Conservation (phyloP, 92 coral and sea anemone species). For the Palythoa heliodiscus region DNA sequence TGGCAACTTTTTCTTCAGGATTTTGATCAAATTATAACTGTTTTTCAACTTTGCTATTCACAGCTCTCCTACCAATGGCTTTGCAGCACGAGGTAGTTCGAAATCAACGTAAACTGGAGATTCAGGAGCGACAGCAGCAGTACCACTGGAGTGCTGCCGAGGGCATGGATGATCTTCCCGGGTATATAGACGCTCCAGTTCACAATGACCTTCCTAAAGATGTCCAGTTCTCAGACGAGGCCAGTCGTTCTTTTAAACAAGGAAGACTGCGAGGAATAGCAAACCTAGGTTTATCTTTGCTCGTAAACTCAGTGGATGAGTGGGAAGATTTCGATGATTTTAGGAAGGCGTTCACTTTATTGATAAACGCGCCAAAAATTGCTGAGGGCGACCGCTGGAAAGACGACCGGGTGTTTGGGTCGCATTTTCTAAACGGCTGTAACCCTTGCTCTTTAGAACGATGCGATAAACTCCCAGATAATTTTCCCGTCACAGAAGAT, state of each 20-base stretch:
- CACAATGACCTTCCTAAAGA: conserved; percentile 64
- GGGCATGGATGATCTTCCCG: conserved; percentile 70
- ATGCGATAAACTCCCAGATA: conserved; percentile 61
- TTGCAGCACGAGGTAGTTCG: conserved; percentile 63
- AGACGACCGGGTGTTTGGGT: conserved; percentile 73
- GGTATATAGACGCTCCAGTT: conserved; percentile 53
- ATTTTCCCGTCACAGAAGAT: conserved; percentile 72
- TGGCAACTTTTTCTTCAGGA: not conserved
- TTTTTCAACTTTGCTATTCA: not conserved
- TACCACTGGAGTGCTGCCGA: conserved; percentile 67
- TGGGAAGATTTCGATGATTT: conserved; percentile 64
- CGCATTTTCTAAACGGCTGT: conserved; percentile 73
- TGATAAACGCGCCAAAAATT: conserved; percentile 46
- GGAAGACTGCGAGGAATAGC: conserved; percentile 57
- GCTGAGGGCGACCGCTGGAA: conserved; percentile 62
- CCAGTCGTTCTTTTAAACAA: conserved; percentile 52
- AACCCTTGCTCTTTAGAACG: conserved; percentile 72
- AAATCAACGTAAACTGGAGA: conserved; percentile 66
- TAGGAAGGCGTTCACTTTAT: conserved; percentile 44
- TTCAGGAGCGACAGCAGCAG: conserved; percentile 58
- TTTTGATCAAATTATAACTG: not conserved
- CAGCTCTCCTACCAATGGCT: conserved; percentile 51
- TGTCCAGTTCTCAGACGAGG: conserved; percentile 70
- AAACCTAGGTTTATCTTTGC: conserved; percentile 57
- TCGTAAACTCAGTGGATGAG: conserved; percentile 59